phyloP scores from a whole-genome alignment of 2,888 invertebrate genomes.

The Sphaeridia pumilis region DNA sequence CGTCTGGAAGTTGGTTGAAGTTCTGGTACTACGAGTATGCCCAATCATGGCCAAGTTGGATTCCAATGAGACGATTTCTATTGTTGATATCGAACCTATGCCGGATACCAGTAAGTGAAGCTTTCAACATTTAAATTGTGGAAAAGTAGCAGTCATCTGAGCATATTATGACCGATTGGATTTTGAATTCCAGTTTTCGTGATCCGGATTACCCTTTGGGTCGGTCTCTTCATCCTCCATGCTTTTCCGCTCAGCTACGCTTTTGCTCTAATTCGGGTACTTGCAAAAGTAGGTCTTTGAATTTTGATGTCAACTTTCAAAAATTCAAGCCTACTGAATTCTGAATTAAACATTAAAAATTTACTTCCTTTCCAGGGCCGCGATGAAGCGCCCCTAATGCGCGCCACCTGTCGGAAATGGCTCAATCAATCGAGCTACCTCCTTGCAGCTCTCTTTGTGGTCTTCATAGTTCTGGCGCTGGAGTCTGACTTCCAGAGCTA shows the following conservation, averaged over 20 bases:
- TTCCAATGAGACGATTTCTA: no score
- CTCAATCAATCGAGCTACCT: conserved; percentile 11
- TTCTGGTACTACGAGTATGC: not conserved
- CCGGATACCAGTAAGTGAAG: not conserved
- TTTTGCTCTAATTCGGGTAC: conserved; percentile 6
- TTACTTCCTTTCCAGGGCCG: conserved; percentile 6
- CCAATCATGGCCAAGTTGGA: not conserved
- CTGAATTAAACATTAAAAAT: not conserved
- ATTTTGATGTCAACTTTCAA: not conserved
- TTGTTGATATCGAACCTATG: not conserved
- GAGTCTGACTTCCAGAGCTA: conserved; percentile 13
- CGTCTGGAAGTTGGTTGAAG: not conserved
- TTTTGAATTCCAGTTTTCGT: conserved; percentile 1
- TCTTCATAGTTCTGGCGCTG: conserved; percentile 11
- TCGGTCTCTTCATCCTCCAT: conserved; percentile 9
- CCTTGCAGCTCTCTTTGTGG: conserved; percentile 4
- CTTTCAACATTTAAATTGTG: not conserved
- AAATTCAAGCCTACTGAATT: not conserved
- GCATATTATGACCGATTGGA: no score
- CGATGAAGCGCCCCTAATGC: conserved; percentile 7
- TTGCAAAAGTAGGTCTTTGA: conserved; percentile 4
- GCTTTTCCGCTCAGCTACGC: conserved; percentile 6
- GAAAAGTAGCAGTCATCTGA: no score
- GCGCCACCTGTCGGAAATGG: conserved; percentile 6
- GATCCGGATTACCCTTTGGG: conserved; percentile 6